Evolutionary conservation across 2,888 invertebrate species (phyloP).

Genomic region (Drosophila meridiana): DNA sequence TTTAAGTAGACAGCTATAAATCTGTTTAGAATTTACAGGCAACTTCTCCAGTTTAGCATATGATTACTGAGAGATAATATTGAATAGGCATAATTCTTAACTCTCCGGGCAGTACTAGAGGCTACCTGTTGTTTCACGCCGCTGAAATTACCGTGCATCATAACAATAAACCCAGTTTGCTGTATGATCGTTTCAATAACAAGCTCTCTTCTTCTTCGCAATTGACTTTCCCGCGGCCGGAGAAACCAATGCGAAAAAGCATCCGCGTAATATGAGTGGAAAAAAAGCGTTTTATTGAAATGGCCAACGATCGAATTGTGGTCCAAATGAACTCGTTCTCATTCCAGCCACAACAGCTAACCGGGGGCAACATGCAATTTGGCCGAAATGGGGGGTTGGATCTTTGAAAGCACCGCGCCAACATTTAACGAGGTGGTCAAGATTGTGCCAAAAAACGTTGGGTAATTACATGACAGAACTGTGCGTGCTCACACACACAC

Average conservation of each 20-base stretch:
- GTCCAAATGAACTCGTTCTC: slow-evolving; percentile 72
- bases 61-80: not conserved
- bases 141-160: slow-evolving; percentile 55
- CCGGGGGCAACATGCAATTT: slow-evolving; percentile 58
- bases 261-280: slow-evolving; percentile 38
- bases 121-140: slow-evolving; percentile 5
- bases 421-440: slow-evolving; percentile 75
- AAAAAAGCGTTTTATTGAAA: slow-evolving; percentile 70
- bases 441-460: slow-evolving; percentile 76
- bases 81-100: not conserved
- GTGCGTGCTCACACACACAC: slow-evolving; percentile 40
- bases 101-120: not conserved
- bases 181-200: slow-evolving; percentile 64
- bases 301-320: slow-evolving; percentile 71
- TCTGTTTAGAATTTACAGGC: slow-evolving; percentile 46
- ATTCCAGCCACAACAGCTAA: slow-evolving; percentile 20
- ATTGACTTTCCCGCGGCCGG: slow-evolving; percentile 57
- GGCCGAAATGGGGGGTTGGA: slow-evolving; percentile 14
- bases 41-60: slow-evolving; percentile 10
- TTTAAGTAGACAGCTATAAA: slow-evolving; percentile 49
- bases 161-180: slow-evolving; percentile 70
- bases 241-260: slow-evolving; percentile 40
- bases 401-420: slow-evolving; percentile 64
- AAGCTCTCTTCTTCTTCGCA: slow-evolving; percentile 49
- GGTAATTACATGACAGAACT: slow-evolving; percentile 67